phyloP scores from a whole-genome alignment of 2,113 vertebrate genomes.

The Stegastes partitus region DNA sequence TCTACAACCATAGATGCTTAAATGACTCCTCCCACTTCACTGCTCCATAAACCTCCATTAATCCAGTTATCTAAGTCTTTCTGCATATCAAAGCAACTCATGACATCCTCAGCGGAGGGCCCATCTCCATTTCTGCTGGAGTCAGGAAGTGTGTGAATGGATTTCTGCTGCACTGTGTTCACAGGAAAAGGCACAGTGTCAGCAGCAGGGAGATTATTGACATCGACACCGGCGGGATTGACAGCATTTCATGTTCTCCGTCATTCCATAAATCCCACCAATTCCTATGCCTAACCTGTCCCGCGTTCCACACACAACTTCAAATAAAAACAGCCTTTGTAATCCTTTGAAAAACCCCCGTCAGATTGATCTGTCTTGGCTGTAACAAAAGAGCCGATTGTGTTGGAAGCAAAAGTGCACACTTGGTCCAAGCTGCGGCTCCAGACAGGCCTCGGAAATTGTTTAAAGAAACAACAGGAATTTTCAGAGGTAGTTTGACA shows the following conservation, averaged over 20 bases:
- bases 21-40: slow-evolving; percentile 11
- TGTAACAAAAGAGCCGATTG: slow-evolving; percentile 19
- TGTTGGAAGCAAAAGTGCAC: slow-evolving; percentile 43
- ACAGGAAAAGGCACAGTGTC: slow-evolving; percentile 60
- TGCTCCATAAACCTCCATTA: background rate
- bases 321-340: slow-evolving; percentile 47
- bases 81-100: slow-evolving; percentile 36
- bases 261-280: slow-evolving; percentile 32
- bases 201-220: slow-evolving; percentile 78
- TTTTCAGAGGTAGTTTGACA: slow-evolving; percentile 37
- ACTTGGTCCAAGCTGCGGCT: slow-evolving; percentile 13
- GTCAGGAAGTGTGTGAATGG: slow-evolving; percentile 49
- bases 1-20: slow-evolving; percentile 11
- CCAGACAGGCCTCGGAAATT: slow-evolving; percentile 7
- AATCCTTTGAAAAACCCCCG: slow-evolving; percentile 48
- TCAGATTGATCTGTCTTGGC: slow-evolving; percentile 15
- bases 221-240: slow-evolving; percentile 50
- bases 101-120: slow-evolving; percentile 17
- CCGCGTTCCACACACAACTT: slow-evolving; percentile 29
- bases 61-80: slow-evolving; percentile 7
- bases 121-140: slow-evolving; percentile 51
- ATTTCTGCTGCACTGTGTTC: slow-evolving; percentile 34
- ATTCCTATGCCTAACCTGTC: slow-evolving; percentile 33
- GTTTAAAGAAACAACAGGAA: slow-evolving; percentile 38
- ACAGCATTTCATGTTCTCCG: slow-evolving; percentile 45